These are phyloP conservation scores for Conchocele bisecta DNA, from an alignment of 2,888 invertebrate genomes.

Conservation along the genomic window DNA sequence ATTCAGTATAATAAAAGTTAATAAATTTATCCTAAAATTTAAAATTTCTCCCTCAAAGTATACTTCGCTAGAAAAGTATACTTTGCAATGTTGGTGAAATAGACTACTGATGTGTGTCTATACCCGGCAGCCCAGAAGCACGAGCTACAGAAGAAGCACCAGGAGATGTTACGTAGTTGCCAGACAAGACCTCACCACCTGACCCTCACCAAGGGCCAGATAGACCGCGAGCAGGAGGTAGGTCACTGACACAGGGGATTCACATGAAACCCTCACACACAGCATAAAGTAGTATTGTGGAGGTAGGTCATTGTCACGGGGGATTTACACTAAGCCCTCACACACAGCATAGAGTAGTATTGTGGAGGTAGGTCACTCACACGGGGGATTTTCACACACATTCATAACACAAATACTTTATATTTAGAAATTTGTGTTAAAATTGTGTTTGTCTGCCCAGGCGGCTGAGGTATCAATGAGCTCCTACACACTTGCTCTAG, in stretches of 20 bases:
- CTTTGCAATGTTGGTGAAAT: too few species aligned
- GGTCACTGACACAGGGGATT: slow-evolving; percentile 1
- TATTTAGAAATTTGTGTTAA: too few species aligned
- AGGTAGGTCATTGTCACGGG: slow-evolving; percentile 70
- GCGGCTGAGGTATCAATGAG: too few species aligned
- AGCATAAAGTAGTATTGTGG: too few species aligned
- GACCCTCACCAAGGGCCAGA: slow-evolving; percentile 74
- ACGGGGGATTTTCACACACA: neutral
- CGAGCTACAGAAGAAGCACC: slow-evolving; percentile 81
- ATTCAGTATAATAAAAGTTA: too few species aligned
- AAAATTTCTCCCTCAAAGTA: too few species aligned
- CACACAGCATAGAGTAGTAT: neutral
- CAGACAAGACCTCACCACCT: slow-evolving; percentile 79
- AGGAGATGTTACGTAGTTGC: slow-evolving; percentile 76
- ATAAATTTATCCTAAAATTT: too few species aligned
- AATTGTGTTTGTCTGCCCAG: too few species aligned
- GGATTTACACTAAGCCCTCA: neutral
- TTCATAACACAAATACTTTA: too few species aligned
- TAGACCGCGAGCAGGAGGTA: slow-evolving; percentile 81
- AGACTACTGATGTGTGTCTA: too few species aligned
- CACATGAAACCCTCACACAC: neutral
- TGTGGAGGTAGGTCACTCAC: slow-evolving; percentile 73
- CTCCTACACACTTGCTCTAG: too few species aligned
- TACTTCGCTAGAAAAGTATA: too few species aligned
- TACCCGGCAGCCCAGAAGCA: slow-evolving; percentile 75